These are phyloP conservation scores for Chymomyza costata DNA, from an alignment of 1,140 invertebrate species.

Conservation along the genomic window DNA sequence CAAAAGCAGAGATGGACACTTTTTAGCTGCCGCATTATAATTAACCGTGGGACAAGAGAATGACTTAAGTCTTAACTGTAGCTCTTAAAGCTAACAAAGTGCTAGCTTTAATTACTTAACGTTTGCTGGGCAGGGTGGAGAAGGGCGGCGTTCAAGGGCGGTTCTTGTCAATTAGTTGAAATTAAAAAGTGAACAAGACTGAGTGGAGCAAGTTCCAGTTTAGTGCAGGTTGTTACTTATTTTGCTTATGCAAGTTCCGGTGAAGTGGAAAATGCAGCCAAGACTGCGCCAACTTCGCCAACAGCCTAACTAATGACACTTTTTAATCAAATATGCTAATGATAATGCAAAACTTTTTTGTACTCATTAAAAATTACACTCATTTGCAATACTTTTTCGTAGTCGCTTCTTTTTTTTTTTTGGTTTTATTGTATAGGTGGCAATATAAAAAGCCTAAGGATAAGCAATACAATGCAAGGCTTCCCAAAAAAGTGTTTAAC, in stretches of 20 bases:
- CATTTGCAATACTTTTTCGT: too few relatives aligned
- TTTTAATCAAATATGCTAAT: constrained; percentile 73
- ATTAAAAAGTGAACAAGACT: constrained; percentile 56
- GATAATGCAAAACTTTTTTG: constrained; percentile 49
- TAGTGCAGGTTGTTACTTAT: constrained; percentile 29
- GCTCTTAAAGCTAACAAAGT: constrained; percentile 55
- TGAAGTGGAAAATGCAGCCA: constrained; percentile 40
- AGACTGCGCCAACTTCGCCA: constrained; percentile 6
- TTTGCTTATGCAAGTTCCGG: constrained; percentile 50
- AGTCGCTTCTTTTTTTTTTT: too few relatives aligned
- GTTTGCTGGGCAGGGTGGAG: constrained; percentile 6
- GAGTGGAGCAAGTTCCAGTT: constrained; percentile 40
- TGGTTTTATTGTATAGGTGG: too few relatives aligned
- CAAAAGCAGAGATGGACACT: constrained; percentile 48
- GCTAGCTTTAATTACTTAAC: constrained; percentile 67
- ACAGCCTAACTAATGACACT: constrained; percentile 63
- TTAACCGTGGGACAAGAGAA: constrained; percentile 22
- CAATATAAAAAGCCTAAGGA: too few relatives aligned
- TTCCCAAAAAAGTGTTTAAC: too few relatives aligned
- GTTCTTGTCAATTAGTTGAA: constrained; percentile 62
- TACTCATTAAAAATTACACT: constrained; percentile 47
- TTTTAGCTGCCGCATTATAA: constrained; percentile 27
- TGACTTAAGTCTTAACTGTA: constrained; percentile 1
- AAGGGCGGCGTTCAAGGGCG: not conserved
- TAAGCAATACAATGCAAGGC: too few relatives aligned